A percentile compares a stretch with the other conserved stretches of the same genome.
Conservation (phyloP, 2,888 invertebrate species). For the Drosophila quasianomalipes region DNA sequence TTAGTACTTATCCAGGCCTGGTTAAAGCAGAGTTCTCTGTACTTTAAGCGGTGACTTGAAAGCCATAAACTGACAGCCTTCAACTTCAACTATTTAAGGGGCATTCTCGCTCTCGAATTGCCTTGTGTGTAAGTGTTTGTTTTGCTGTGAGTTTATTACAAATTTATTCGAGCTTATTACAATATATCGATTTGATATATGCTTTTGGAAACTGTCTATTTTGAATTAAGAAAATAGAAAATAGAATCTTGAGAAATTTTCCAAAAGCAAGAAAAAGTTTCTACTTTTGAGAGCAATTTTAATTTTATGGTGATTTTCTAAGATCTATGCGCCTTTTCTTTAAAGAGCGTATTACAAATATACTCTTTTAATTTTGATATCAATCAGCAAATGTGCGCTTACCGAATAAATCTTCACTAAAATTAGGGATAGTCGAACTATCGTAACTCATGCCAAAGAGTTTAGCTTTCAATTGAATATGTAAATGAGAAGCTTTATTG, state of each 20-base stretch:
- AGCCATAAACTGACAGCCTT: slow-evolving; percentile 9
- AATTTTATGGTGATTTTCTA: not conserved
- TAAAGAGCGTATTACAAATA: not conserved
- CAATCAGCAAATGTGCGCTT: not conserved
- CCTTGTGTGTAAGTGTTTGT: slow-evolving; percentile 20
- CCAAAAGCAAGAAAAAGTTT: not conserved
- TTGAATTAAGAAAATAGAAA: not conserved
- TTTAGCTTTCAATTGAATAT: too few relatives aligned
- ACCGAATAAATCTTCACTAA: too few relatives aligned
- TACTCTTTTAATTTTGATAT: not conserved
- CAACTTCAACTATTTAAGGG: slow-evolving; percentile 50
- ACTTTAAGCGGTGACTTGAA: slow-evolving; percentile 43
- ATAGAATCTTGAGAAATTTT: not conserved
- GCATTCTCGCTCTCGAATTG: slow-evolving; percentile 31
- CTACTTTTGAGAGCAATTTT: not conserved
- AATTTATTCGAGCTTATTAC: too few relatives aligned
- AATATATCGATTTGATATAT: too few relatives aligned
- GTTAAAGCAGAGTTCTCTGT: slow-evolving; percentile 38
- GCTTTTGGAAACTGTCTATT: slow-evolving; percentile 20
- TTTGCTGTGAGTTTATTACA: slow-evolving; percentile 62
- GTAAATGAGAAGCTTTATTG: too few relatives aligned
- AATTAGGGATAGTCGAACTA: too few relatives aligned
- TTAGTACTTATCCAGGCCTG: not conserved
- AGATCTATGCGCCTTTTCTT: not conserved
- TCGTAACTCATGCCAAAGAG: too few relatives aligned